phyloP scores from a whole-genome alignment of 2,113 vertebrate genomes.

The Barbus barbus region DNA sequence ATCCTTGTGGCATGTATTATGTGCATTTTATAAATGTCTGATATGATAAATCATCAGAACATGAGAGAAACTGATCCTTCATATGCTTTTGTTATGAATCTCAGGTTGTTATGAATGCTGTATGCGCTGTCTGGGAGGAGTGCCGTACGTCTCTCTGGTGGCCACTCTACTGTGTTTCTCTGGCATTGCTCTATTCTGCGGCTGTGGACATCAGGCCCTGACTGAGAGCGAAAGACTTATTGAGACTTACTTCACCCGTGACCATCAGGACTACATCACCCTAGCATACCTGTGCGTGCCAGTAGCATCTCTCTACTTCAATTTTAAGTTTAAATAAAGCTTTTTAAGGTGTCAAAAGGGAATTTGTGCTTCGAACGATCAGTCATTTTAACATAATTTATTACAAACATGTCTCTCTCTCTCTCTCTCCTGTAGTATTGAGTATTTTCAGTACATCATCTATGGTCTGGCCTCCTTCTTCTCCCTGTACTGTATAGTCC shows the following conservation, averaged over 20 bases:
- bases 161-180: conserved; percentile 96
- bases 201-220: conserved; percentile 96
- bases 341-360: too few relatives aligned
- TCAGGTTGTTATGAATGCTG: conserved; percentile 96
- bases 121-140: conserved; percentile 90
- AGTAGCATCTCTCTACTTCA: not conserved
- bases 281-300: conserved; percentile 89
- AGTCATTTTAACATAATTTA: not conserved
- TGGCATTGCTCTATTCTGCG: conserved; percentile 95
- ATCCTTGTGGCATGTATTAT: not conserved
- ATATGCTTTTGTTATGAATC: not conserved
- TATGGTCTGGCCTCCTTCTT: conserved; percentile 97
- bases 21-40: not conserved
- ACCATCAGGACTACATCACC: conserved; percentile 93
- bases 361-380: not conserved
- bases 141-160: conserved; percentile 91
- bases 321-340: not conserved
- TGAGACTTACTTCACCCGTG: conserved; percentile 93
- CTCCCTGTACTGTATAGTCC: conserved; percentile 95
- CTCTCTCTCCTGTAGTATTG: conserved; percentile 78
- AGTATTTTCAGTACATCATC: conserved; percentile 96
- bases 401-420: not conserved
- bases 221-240: conserved; percentile 95
- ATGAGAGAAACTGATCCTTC: not conserved
- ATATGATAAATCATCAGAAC: not conserved